Evolutionary conservation across 1,140 invertebrate species (phyloP).

Genomic region (Trichonephila inaurata): DNA sequence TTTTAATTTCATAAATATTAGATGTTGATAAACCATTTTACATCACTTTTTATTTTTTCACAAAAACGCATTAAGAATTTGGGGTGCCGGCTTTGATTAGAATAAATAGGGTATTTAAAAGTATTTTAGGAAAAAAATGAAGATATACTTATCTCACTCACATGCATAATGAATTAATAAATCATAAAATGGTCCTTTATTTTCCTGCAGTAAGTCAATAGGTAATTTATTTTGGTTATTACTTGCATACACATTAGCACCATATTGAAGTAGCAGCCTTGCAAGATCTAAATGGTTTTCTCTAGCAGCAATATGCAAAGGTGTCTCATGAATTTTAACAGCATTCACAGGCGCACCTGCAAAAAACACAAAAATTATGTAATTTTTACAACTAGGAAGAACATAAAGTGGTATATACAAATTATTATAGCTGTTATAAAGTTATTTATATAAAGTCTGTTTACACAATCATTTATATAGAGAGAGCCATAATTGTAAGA

Average conservation of each 20-base stretch:
- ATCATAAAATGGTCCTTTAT: slow-evolving; percentile 58
- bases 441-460: not conserved
- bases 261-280: slow-evolving; percentile 69
- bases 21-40: no score
- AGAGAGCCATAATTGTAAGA: not conserved
- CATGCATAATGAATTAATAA: slow-evolving; percentile 38
- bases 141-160: not conserved
- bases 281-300: slow-evolving; percentile 70
- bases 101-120: no score
- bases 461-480: not conserved
- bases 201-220: slow-evolving; percentile 54
- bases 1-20: no score
- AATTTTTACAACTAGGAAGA: no score
- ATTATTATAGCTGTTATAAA: not conserved
- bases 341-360: slow-evolving; percentile 79
- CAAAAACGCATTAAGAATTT: no score
- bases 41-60: no score
- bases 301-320: slow-evolving; percentile 79
- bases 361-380: not conserved
- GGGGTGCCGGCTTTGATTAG: no score
- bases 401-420: not conserved
- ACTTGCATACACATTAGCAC: slow-evolving; percentile 74
- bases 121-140: no score
- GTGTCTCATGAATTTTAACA: slow-evolving; percentile 79
- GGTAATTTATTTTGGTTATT: slow-evolving; percentile 75